A percentile compares a stretch with the other conserved stretches of the same genome.
These are phyloP conservation scores for Hydrozoanthus gracilis DNA, from an alignment of 92 coral and sea anemone species.

Conservation along the genomic window DNA sequence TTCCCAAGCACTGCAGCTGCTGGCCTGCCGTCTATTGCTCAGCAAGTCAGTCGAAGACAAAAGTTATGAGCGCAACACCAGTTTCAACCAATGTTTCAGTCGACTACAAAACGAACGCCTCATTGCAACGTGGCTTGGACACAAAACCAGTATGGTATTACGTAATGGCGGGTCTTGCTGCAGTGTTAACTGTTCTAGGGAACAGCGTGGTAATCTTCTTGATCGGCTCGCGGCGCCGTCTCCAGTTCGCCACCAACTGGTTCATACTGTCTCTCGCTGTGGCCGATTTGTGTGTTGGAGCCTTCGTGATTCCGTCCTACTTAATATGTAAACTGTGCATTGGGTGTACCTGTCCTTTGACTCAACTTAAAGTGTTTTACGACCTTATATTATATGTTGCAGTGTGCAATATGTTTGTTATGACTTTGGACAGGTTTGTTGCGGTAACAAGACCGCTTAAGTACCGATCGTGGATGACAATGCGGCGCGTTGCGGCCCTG, in stretches of 20 bases:
- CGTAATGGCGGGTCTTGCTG: slow-evolving; percentile 56
- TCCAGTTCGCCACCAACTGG: slow-evolving; percentile 74
- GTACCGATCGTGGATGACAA: slow-evolving; percentile 66
- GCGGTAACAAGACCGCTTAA: slow-evolving; percentile 75
- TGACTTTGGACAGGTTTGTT: slow-evolving; percentile 72
- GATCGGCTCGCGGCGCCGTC: slow-evolving; percentile 55
- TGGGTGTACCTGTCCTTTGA: slow-evolving; percentile 60
- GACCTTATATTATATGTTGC: slow-evolving; percentile 74
- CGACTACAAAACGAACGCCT: background rate
- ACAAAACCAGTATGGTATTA: slow-evolving; percentile 57
- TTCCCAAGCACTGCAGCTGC: too few species aligned
- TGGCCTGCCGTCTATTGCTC: background rate
- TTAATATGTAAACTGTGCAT: slow-evolving; percentile 57
- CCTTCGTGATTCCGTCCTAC: slow-evolving; percentile 73
- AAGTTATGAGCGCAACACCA: background rate
- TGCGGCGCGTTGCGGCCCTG: slow-evolving; percentile 40
- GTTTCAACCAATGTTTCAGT: slow-evolving; percentile 21
- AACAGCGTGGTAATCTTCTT: slow-evolving; percentile 74
- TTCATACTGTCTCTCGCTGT: slow-evolving; percentile 82
- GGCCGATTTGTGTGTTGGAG: slow-evolving; percentile 76
- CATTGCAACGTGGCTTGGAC: background rate
- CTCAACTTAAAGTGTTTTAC: slow-evolving; percentile 64
- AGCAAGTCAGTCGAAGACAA: background rate
- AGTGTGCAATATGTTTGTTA: slow-evolving; percentile 68
- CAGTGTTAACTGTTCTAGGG: slow-evolving; percentile 72